Evolutionary conservation across 2,888 invertebrate genomes (phyloP), one percentile per base, ranked within the genome.

Genomic region (Meiosimyza platycephala): DNA sequence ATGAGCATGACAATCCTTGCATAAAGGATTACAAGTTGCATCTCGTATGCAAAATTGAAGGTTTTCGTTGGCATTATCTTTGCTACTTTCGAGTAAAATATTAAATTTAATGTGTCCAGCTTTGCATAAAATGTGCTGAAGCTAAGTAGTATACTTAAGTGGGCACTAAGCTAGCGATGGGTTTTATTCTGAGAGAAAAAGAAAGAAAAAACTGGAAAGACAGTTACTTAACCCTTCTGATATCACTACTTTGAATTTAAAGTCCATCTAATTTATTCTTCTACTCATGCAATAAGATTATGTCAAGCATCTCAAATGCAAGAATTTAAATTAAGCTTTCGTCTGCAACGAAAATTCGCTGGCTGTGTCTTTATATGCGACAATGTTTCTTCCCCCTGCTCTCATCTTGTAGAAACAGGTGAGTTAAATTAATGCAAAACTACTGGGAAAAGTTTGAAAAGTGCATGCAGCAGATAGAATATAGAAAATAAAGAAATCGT

Each of bases 351-450:
- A 15, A 18, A 57, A 16, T 16, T 57, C 9, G 40, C 40, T 40
- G 40, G 2, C 40, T 40, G 40, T 40, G 40, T 40, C 40, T 40
- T 40, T 9, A 40, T 40, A 40, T 40, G 40, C 40, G 40, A 40
- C 40, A 40, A 9, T 40, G 40, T 40, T 40, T 6, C 40, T 2
- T 22, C 57, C 28, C 6, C 12, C 11, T 28, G 57, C 22, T 57
- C 6, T 15, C 28, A 11, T 28, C 57, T 28, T 28, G 18, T 15
- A 63, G 13, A 18, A 48, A 48, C 63, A 63, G 63, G 63, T 63
- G 63, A 48, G 63, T 63, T 18, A 47, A 40, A 63, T 63, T 63
- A 63, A 63, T 63, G 63, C 63, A 63, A 48, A 28, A 57, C 57
- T 22, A 57, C 22, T 11, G 28, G 28, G 57, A 6, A 57, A 57